Evolutionary conservation across 2,797 vertebrate species (phyloP), one percentile per base, ranked within the genome.

Genomic region (Australoheros facetus): DNA sequence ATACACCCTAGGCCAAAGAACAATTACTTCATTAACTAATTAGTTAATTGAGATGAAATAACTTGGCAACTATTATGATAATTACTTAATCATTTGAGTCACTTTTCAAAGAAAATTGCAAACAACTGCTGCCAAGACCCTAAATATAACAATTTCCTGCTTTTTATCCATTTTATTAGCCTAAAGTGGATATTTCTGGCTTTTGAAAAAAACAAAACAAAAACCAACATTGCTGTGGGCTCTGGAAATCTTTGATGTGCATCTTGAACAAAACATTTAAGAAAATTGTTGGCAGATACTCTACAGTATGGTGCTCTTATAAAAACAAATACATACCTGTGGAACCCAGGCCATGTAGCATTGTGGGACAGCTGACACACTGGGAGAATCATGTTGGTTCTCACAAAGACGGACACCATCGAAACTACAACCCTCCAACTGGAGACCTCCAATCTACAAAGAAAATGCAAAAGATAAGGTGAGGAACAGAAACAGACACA

Each of bases 301-400:
- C 9, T 42, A 48, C 3, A 48, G 62, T 30, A 26, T 69, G 62
- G 62, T 30, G 28, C 0, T 19, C 23, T 66, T 66, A 48, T 48
- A 30, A 73, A 19, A 10, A 64, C 26, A 51, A n/a, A n/a, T 39
- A 10, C n/a, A n/a, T 94, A 99, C 98, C 97, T 97, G 97, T 89
- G 95, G 92, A 90, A 98, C 97, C 98, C 98, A 99, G 94, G 97
- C 97, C 97, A 99, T 97, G 90, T 94, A 96, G 91, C 98, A 99
- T 30, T 95, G 88, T 3, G 97, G 97, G 60, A 99, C 96, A 2
- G 96, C 95, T 0, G 96, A 98, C 87, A 98, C 97, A 42, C 97
- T 98, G 82, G 98, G 96, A 81, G 97, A 98, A 88, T 99, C 95
- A 39, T 98, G 97, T 30, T 96, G 96, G 84, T 98, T 99, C 95